Evolutionary conservation across 2,113 vertebrate species (phyloP).

Genomic region (Nansenia antarctica): DNA sequence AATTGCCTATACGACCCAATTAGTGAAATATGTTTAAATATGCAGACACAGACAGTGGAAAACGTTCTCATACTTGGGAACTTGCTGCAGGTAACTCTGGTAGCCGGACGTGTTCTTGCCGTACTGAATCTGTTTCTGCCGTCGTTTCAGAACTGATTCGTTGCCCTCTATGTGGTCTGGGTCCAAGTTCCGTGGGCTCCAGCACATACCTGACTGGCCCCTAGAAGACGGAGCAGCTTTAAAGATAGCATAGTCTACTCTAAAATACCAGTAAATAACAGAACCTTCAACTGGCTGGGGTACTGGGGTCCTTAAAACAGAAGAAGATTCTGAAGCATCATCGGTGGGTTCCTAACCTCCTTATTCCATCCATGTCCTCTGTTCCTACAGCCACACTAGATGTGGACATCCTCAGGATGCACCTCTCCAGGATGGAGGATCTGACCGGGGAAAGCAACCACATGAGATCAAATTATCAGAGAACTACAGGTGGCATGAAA

Average conservation of each 20-base stretch:
- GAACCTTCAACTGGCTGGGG: neutral
- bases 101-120: constrained; percentile 84
- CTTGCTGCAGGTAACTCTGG: constrained; percentile 80
- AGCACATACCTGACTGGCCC: constrained; percentile 40
- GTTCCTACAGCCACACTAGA: constrained; percentile 84
- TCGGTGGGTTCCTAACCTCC: constrained; percentile 58
- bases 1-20: too few species aligned
- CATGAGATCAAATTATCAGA: too few species aligned
- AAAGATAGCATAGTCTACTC: too few species aligned
- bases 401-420: constrained; percentile 78
- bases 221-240: too few species aligned
- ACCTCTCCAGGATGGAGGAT: constrained; percentile 77
- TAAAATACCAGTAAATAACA: neutral
- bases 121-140: constrained; percentile 87
- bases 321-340: too few species aligned
- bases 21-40: too few species aligned
- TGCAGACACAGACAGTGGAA: too few species aligned
- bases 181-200: constrained; percentile 58
- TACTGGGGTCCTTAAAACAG: neutral
- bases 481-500: too few species aligned
- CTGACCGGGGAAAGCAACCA: constrained; percentile 39
- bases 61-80: constrained; percentile 80
- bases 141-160: constrained; percentile 71
- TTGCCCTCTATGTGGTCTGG: constrained; percentile 76
- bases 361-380: constrained; percentile 65